Conservation (phyloP, 2,113 vertebrate species). For the Pao palembangensis region DNA sequence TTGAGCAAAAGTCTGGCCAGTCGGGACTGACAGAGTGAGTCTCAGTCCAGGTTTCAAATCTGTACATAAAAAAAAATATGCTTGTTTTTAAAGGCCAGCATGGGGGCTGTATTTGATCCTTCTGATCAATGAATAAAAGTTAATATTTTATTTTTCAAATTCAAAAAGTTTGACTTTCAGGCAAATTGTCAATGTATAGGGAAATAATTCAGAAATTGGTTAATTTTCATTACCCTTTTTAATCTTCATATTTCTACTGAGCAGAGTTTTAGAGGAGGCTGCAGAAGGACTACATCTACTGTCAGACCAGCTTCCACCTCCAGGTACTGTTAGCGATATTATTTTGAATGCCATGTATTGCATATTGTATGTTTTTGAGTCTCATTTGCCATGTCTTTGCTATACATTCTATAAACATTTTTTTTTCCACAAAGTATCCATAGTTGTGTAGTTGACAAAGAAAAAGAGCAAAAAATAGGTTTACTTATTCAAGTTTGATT, state of each 20-base stretch:
- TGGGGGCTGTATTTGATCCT: neutral
- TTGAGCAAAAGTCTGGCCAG: constrained; percentile 37
- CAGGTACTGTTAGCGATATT: constrained; percentile 44
- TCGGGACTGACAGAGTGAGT: constrained; percentile 56
- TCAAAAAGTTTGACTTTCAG: neutral
- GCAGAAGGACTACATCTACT: constrained; percentile 62
- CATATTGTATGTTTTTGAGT: too few relatives aligned
- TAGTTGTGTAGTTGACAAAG: neutral
- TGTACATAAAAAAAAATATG: neutral
- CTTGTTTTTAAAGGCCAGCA: neutral
- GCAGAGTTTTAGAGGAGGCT: constrained; percentile 65
- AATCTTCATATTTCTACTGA: constrained; percentile 12
- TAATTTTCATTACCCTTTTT: neutral
- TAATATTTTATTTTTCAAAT: neutral
- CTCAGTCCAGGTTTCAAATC: constrained; percentile 2
- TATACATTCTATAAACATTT: too few relatives aligned
- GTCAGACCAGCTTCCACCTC: constrained; percentile 65
- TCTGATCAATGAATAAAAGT: neutral
- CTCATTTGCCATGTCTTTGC: too few relatives aligned
- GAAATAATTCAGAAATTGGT: neutral
- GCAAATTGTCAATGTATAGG: neutral
- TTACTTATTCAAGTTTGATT: neutral
- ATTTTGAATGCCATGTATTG: neutral
- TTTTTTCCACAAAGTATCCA: too few relatives aligned
- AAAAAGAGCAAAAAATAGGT: neutral